Percentiles rank a stretch among this genome's conserved stretches.
Evolutionary conservation across 2,888 invertebrate species (phyloP).

Genomic region (Calliphora vomitoria): DNA sequence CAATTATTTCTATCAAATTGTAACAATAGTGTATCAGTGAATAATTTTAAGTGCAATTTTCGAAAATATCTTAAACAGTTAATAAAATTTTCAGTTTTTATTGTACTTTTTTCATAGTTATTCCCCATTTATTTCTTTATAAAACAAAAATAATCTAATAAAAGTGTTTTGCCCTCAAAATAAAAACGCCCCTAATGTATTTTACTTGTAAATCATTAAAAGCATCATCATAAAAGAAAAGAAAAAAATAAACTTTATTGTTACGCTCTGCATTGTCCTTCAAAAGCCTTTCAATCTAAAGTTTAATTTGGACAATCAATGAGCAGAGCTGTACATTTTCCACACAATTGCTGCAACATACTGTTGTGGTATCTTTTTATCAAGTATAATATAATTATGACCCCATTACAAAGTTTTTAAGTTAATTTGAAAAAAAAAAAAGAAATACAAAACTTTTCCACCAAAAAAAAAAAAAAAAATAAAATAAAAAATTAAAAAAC

Average conservation of each 20-base stretch:
- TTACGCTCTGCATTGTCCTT: slow-evolving; percentile 57
- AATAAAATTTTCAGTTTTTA: no score
- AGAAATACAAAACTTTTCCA: slow-evolving; percentile 60
- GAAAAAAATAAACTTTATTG: slow-evolving; percentile 6
- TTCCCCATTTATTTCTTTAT: background rate
- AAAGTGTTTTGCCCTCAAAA: background rate
- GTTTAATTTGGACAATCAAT: slow-evolving; percentile 66
- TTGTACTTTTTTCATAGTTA: no score
- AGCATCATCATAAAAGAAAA: slow-evolving; percentile 5
- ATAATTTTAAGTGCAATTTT: no score
- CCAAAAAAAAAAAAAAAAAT: slow-evolving; percentile 14
- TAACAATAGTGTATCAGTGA: no score
- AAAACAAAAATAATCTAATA: background rate
- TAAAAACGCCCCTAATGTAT: slow-evolving; percentile 39
- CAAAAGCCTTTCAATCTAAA: slow-evolving; percentile 64
- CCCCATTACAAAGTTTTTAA: slow-evolving; percentile 68
- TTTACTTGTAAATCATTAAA: slow-evolving; percentile 56
- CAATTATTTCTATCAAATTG: no score
- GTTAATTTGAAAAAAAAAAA: slow-evolving; percentile 52
- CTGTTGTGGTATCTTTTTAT: slow-evolving; percentile 46
- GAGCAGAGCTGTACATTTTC: slow-evolving; percentile 45
- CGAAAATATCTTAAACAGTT: no score
- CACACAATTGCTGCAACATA: slow-evolving; percentile 51
- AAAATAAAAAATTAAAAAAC: slow-evolving; percentile 32
- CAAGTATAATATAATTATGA: slow-evolving; percentile 68